Conservation (phyloP, 2,888 invertebrate species). For the Zhuqinia jingwanae region DNA sequence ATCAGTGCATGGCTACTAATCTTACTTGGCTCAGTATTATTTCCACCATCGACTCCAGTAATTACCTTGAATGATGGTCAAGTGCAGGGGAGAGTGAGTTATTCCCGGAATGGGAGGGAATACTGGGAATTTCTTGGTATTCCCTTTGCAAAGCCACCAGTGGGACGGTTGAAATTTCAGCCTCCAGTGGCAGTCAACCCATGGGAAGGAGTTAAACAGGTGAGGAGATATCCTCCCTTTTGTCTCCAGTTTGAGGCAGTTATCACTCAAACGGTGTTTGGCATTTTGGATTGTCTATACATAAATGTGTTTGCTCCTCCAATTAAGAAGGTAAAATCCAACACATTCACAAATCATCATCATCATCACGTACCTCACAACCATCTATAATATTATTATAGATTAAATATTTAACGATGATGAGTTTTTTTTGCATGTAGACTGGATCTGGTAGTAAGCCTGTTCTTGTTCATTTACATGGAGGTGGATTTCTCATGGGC, state of each 20-base stretch:
- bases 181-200: conserved; percentile 54
- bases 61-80: background rate
- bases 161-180: conserved; percentile 1
- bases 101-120: conserved; percentile 26
- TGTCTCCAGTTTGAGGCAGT: conserved; percentile 44
- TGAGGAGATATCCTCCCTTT: conserved; percentile 29
- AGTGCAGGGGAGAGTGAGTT: conserved; percentile 20
- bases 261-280: conserved; percentile 24
- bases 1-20: background rate
- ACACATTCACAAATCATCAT: background rate
- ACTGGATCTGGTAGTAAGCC: too few relatives aligned
- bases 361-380: background rate
- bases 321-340: background rate
- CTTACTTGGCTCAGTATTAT: background rate
- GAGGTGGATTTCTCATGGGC: conserved; percentile 68
- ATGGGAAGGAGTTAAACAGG: conserved; percentile 12
- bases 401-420: too few relatives aligned
- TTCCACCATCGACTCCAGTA: background rate
- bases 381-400: background rate
- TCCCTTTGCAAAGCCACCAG: conserved; percentile 19
- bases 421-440: too few relatives aligned
- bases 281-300: conserved; percentile 62
- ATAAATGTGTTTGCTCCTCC: conserved; percentile 58
- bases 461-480: conserved; percentile 64
- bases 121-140: conserved; percentile 28